Percentiles rank a stretch among this genome's conserved stretches.
These are phyloP conservation scores for Typhlichthys eigenmanni DNA, from an alignment of 2,797 vertebrate species.

Conservation along the genomic window DNA sequence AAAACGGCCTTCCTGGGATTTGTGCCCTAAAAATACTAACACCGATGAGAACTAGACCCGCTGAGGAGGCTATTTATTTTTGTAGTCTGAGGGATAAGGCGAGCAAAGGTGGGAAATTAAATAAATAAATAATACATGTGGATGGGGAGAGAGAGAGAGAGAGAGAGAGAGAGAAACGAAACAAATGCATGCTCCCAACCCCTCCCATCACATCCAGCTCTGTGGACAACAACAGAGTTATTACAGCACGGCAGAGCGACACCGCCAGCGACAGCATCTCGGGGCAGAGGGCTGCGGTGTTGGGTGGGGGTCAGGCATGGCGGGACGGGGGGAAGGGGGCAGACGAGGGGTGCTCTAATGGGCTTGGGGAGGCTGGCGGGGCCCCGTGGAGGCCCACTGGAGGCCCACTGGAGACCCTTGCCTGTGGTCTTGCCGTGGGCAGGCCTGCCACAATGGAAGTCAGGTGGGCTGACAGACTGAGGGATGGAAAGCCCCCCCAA, in stretches of 20 bases:
- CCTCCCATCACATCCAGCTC: conserved; percentile 55
- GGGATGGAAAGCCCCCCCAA: conserved; percentile 57
- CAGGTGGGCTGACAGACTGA: conserved; percentile 80
- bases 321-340: conserved; percentile 46
- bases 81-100: conserved; percentile 70
- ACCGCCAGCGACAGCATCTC: conserved; percentile 75
- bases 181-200: conserved; percentile 62
- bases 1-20: conserved; percentile 61
- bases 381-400: conserved; percentile 66
- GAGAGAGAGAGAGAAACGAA: conserved; percentile 32
- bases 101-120: conserved; percentile 39
- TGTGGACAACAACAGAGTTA: conserved; percentile 71
- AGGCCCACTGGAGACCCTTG: conserved; percentile 84
- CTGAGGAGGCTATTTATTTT: conserved; percentile 56
- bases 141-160: neutral
- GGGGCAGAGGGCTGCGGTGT: conserved; percentile 70
- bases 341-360: conserved; percentile 80
- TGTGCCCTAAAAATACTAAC: conserved; percentile 64
- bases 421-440: conserved; percentile 88
- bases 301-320: conserved; percentile 58
- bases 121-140: neutral
- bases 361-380: conserved; percentile 80
- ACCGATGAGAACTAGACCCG: conserved; percentile 36
- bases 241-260: conserved; percentile 55
- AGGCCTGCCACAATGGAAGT: conserved; percentile 79